Base-by-base conservation (phyloP, 2,888 invertebrate species). In the Thecophora atra region DNA sequence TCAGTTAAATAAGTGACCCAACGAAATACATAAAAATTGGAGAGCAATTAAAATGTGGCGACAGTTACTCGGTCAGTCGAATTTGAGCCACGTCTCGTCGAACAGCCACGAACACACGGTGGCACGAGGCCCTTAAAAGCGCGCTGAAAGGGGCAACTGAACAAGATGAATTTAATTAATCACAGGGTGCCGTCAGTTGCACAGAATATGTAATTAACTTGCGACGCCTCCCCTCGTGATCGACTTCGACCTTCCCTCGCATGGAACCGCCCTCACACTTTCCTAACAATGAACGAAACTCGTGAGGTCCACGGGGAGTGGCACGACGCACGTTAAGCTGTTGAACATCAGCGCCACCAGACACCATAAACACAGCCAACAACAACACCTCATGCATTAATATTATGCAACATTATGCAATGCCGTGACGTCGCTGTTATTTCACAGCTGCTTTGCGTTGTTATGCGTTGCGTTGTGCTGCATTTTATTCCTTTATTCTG, bases 141-240 rank as follows among this genome's bases (percentile, higher is more conserved):
- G 37, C 7, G 37, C n/a, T n/a, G n/a, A n/a, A n/a, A 37, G 37
- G 37, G 37, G 1, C 7, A 37, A 24, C 66, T 66, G 70, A 71
- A 58, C 51, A 47, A 75, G 78, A 79, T 80, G 80, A 83, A 82
- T 83, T 83, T 84, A 83, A 83, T 84, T 84, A 84, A 83, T 84
- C 81, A n/a, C n/a, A 81, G 78, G 79, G 80, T 78, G 80, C 81
- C 82, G 79, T 83, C 84, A 83, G 81, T 83, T 81, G 81, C 84
- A 84, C 81, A 81, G 81, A 82, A 56, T 81, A 82, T 81, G 82
- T 82, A 82, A 84, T 83, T 84, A 84, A 82, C 81, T 84, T 82
- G 82, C 84, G 82, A 83, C 83, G 82, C 37, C 11, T 11, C 80
- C 79, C 81, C 82, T 81, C 82, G 81, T 82, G 82, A 82, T 58